A percentile compares a stretch with the other conserved stretches of the same genome.
Conservation (phyloP, 1,140 invertebrate species). For the Mycetomoellerius zeteki region DNA sequence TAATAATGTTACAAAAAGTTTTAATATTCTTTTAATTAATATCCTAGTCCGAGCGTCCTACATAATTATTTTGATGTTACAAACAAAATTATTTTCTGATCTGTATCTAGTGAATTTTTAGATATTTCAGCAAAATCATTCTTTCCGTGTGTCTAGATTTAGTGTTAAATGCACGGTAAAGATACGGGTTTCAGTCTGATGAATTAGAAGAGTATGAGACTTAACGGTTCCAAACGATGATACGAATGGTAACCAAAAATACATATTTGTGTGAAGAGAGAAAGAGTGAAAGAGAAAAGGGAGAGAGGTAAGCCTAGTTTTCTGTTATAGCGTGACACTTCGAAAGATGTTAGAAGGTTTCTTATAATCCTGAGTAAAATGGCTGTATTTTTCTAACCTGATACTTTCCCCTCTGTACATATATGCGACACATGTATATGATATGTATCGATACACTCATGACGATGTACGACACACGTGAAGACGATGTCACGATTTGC, state of each 20-base stretch:
- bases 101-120: too few relatives aligned
- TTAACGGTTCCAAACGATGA: background rate
- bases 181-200: background rate
- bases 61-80: too few relatives aligned
- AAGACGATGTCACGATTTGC: slow-evolving; percentile 71
- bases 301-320: slow-evolving; percentile 58
- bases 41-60: too few relatives aligned
- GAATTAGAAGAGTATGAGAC: background rate
- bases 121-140: too few relatives aligned
- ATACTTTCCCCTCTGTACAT: slow-evolving; percentile 80
- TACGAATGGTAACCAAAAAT: slow-evolving; percentile 11
- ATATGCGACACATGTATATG: slow-evolving; percentile 52
- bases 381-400: slow-evolving; percentile 86
- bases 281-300: background rate
- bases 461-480: slow-evolving; percentile 50
- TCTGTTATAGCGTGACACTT: slow-evolving; percentile 63
- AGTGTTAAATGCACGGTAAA: slow-evolving; percentile 5
- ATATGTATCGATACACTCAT: slow-evolving; percentile 54
- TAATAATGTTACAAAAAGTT: too few relatives aligned
- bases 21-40: too few relatives aligned
- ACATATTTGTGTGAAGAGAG: background rate
- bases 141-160: background rate
- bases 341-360: slow-evolving; percentile 67
- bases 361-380: slow-evolving; percentile 80
- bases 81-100: too few relatives aligned